Evolutionary conservation across 2,113 vertebrate species (phyloP), one percentile per base, ranked within the genome.

Genomic region (Felis chaus): DNA sequence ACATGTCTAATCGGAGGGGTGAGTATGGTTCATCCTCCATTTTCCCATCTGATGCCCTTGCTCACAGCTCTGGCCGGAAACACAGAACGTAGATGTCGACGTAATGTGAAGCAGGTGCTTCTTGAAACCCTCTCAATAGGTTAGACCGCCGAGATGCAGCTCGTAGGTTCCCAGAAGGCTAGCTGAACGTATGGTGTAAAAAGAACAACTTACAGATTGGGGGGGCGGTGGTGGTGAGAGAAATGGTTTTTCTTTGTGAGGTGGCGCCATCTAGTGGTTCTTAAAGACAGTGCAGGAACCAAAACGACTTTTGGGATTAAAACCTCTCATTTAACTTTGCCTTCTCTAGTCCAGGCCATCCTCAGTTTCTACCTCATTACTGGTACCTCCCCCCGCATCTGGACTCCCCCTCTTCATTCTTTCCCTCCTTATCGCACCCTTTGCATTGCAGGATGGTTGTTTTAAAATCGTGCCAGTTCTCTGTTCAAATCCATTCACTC

Each of bases 241-340:
- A 19, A 48, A 5, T 0, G 13, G 16, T 79, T 82, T 94, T 53
- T 90, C 4, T 21, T 57, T 71, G 55, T 66, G 25, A 18, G 2
- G 4, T 79, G 10, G 45, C 4, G 31, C 53, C 97, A 93, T 63
- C 98, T 95, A 65, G 84, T 94, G 93, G 91, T 29, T 3, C 0
- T 29, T 15, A 0, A 0, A 25, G 81, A 15, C 8, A 88, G 18
- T 14, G 50, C 25, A 13, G 21, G 4, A 48, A 5, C 36, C 18
- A 63, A 74, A 23, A 18, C 55, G 7, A 6, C 2, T 0, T 36
- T 45, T 21, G 69, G 21, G 18, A 14, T 57, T 55, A 36, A 55
- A n/a, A 25, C 0, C 7, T 16, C 7, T 31, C 1, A 0, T 29
- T 36, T 11, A 33, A 2, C 2, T 25, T 45, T 7, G 2, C 5